A percentile compares a stretch with the other conserved stretches of the same genome.
These are phyloP conservation scores for Pithys albifrons DNA, from an alignment of 2,113 vertebrate genomes.

Conservation along the genomic window DNA sequence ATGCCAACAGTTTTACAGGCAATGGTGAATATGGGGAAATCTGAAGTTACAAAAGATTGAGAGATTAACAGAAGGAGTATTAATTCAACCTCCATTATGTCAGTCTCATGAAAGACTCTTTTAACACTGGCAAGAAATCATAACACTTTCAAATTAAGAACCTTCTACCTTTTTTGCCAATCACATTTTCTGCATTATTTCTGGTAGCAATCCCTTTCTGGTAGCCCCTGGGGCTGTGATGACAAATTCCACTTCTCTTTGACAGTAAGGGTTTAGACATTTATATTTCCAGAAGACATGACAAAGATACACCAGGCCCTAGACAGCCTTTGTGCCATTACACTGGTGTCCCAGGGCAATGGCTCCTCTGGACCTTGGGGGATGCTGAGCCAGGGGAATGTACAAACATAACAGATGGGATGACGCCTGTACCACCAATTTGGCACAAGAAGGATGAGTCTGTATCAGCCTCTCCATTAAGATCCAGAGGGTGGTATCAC, in stretches of 20 bases:
- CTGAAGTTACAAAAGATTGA: neutral
- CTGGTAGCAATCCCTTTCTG: neutral
- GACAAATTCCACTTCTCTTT: neutral
- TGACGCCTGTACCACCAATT: accelerated
- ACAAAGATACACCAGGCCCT: neutral
- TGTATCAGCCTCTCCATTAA: neutral
- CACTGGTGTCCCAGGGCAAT: neutral
- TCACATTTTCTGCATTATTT: neutral
- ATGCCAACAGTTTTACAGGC: neutral
- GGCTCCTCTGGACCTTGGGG: neutral
- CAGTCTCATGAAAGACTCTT: neutral
- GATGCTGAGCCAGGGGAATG: neutral
- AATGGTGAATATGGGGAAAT: neutral
- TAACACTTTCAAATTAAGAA: neutral
- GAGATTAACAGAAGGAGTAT: neutral
- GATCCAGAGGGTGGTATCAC: neutral
- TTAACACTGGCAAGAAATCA: neutral
- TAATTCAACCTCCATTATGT: neutral
- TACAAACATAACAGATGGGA: neutral
- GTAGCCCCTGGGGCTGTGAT: neutral
- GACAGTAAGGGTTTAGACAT: neutral
- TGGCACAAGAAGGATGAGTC: neutral
- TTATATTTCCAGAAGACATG: neutral
- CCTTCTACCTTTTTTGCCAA: neutral
- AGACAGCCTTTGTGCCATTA: neutral